These are phyloP conservation scores for Hemiscyllium ocellatum DNA, from an alignment of 2,113 vertebrate genomes.

Conservation along the genomic window DNA sequence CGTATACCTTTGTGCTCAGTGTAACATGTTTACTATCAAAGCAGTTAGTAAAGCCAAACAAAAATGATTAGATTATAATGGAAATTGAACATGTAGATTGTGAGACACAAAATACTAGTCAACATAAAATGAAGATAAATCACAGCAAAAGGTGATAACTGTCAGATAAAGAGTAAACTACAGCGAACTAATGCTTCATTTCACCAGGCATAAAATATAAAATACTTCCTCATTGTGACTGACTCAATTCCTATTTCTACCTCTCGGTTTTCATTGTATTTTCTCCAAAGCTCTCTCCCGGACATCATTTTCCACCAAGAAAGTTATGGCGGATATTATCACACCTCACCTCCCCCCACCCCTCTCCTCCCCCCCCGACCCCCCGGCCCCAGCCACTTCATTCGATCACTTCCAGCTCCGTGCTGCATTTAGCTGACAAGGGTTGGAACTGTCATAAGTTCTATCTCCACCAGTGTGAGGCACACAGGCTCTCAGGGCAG, in stretches of 20 bases:
- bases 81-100: background rate
- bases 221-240: background rate
- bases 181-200: background rate
- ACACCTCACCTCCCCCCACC: no score
- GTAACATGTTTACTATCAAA: background rate
- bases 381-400: background rate
- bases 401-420: no score
- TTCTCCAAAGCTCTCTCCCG: background rate
- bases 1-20: background rate
- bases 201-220: background rate
- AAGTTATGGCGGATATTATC: background rate
- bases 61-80: background rate
- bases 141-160: background rate
- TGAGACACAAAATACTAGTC: background rate
- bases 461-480: background rate
- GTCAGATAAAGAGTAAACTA: background rate
- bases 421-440: background rate
- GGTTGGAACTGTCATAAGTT: background rate
- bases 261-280: background rate
- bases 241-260: background rate
- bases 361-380: no score
- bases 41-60: background rate
- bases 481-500: background rate
- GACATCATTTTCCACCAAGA: background rate
- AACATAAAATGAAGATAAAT: background rate